phyloP scores from a whole-genome alignment of 2,113 vertebrate species.

The Tangachromis dhanisi region DNA sequence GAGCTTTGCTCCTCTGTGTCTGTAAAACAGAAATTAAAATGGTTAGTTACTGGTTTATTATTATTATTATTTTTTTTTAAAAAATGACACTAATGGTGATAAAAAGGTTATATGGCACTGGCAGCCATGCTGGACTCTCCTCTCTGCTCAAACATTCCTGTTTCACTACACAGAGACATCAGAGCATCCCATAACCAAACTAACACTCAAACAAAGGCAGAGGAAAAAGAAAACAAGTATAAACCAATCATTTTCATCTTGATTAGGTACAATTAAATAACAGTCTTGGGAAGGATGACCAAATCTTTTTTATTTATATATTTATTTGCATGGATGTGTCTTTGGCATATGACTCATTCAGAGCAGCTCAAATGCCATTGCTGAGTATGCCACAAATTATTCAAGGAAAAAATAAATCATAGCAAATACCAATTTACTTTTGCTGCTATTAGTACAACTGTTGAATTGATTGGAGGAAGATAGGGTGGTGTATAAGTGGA shows the following conservation, averaged over 20 bases:
- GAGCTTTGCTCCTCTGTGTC: background rate
- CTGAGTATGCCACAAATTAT: background rate
- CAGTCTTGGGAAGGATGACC: background rate
- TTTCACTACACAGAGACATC: background rate
- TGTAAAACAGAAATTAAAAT: background rate
- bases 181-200: conserved; percentile 2
- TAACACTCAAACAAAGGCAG: conserved; percentile 7
- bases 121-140: conserved; percentile 15
- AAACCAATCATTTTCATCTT: background rate
- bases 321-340: background rate
- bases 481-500: background rate
- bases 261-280: background rate
- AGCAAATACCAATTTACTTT: background rate
- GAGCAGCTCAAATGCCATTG: background rate
- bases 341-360: background rate
- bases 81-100: conserved; percentile 10
- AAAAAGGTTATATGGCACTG: conserved; percentile 16
- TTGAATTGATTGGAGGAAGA: background rate
- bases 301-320: background rate
- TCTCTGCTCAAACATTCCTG: background rate
- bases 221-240: background rate
- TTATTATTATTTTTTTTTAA: conserved; percentile 14
- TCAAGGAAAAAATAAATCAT: background rate
- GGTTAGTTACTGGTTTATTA: conserved; percentile 27
- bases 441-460: background rate